phyloP scores from a whole-genome alignment of 2,888 invertebrate species.

The Andrena chrysosceles region DNA sequence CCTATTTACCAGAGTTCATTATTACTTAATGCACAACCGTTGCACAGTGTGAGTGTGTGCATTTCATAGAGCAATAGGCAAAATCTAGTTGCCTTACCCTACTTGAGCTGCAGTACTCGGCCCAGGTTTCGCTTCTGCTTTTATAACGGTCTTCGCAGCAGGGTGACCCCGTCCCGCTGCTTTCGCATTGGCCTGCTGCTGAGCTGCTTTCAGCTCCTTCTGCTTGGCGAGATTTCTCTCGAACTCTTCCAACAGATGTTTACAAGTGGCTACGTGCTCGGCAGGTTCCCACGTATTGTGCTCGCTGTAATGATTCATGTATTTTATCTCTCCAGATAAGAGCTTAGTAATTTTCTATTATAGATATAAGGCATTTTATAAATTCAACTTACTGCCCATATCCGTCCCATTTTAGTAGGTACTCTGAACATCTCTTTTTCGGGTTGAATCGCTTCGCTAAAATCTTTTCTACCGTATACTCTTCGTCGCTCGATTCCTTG shows the following conservation, averaged over 20 bases:
- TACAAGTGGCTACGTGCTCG: conserved; percentile 91
- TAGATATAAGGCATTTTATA: neutral
- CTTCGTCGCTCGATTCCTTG: conserved; percentile 85
- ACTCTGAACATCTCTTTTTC: conserved; percentile 91
- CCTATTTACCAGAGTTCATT: conserved; percentile 79
- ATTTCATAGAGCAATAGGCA: conserved; percentile 9
- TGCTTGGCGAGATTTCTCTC: conserved; percentile 92
- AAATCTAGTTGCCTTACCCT: conserved; percentile 69
- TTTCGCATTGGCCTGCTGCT: conserved; percentile 77
- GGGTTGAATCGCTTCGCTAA: conserved; percentile 94
- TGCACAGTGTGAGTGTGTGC: neutral
- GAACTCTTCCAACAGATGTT: conserved; percentile 91
- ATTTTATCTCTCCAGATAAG: neutral
- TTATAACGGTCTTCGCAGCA: conserved; percentile 77
- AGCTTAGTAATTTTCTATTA: neutral
- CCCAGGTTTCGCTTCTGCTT: conserved; percentile 80
- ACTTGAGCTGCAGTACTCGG: conserved; percentile 81
- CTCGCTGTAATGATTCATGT: conserved; percentile 85
- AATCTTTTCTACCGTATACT: conserved; percentile 93
- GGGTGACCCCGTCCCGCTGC: conserved; percentile 53
- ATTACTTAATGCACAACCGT: neutral
- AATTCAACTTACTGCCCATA: conserved; percentile 88
- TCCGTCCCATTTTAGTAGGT: conserved; percentile 94
- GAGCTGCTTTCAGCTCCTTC: conserved; percentile 89
- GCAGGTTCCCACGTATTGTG: conserved; percentile 95